A percentile compares a stretch with the other conserved stretches of the same genome.
Conservation (phyloP, 1,140 invertebrate genomes). For the Hyposmocoma kahamanoa region DNA sequence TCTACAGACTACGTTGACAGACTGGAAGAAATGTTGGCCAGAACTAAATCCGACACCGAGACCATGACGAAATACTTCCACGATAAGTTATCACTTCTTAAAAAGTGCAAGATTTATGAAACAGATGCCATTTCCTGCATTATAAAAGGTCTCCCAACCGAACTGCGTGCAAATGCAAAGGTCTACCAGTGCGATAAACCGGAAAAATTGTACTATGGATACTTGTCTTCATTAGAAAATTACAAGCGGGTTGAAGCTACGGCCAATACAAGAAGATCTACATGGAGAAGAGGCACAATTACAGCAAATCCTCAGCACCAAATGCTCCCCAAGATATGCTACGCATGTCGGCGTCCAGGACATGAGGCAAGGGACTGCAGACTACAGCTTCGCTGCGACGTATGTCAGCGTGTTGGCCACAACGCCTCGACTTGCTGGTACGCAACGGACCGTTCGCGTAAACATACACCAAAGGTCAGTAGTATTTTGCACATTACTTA, state of each 20-base stretch:
- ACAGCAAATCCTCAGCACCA: neutral
- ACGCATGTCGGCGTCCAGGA: neutral
- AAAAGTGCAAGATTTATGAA: constrained; percentile 25
- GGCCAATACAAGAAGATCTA: too few relatives aligned
- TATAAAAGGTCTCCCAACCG: constrained; percentile 26
- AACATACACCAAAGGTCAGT: constrained; percentile 2
- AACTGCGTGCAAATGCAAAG: constrained; percentile 26
- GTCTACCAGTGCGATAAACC: constrained; percentile 18
- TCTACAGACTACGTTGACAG: constrained; percentile 16
- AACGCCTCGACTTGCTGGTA: neutral
- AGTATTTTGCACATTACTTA: neutral
- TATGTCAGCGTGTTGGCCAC: neutral
- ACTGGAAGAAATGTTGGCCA: constrained; percentile 19
- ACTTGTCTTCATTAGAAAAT: constrained; percentile 14
- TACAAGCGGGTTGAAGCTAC: constrained; percentile 8
- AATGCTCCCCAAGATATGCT: neutral
- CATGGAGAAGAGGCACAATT: neutral
- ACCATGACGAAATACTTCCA: constrained; percentile 34
- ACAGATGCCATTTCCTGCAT: too few relatives aligned
- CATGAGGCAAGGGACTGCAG: neutral
- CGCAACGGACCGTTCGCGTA: neutral
- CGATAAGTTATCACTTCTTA: constrained; percentile 24
- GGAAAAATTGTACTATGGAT: constrained; percentile 22
- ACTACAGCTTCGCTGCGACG: neutral
- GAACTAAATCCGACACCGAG: constrained; percentile 18